phyloP scores from a whole-genome alignment of 2,888 invertebrate genomes.

The Xestia xanthographa region DNA sequence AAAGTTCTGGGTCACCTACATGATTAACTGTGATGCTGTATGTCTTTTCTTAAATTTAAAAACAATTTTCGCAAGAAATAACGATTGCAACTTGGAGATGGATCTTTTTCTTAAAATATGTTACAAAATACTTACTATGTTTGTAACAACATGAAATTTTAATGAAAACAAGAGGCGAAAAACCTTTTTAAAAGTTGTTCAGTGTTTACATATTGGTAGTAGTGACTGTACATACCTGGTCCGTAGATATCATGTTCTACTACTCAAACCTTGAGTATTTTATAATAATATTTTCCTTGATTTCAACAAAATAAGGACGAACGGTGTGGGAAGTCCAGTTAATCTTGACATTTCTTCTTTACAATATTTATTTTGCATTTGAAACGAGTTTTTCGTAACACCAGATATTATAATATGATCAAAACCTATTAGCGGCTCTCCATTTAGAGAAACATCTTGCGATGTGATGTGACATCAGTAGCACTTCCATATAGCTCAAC shows the following conservation, averaged over 20 bases:
- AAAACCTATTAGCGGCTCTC: slow-evolving; percentile 7
- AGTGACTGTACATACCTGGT: no score
- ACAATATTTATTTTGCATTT: background rate
- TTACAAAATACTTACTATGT: no score
- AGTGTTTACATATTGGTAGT: no score
- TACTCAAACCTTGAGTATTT: background rate
- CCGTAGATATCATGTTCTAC: background rate
- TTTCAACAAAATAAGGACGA: background rate
- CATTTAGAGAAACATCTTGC: background rate
- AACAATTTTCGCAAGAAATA: no score
- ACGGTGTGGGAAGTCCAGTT: background rate
- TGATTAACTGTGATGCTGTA: background rate
- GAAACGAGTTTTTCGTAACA: background rate
- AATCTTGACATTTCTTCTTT: background rate
- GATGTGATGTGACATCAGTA: slow-evolving; percentile 19
- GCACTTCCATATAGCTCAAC: background rate
- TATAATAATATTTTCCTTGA: background rate
- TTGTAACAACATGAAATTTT: no score
- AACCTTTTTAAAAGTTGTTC: no score
- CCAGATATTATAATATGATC: background rate
- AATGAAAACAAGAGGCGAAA: no score
- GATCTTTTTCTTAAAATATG: no score
- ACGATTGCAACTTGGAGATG: no score
- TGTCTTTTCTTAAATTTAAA: no score
- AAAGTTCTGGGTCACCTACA: background rate